Evolutionary conservation across 1,140 invertebrate species (phyloP), one percentile per base, ranked within the genome.

Genomic region (Orius laevigatus): DNA sequence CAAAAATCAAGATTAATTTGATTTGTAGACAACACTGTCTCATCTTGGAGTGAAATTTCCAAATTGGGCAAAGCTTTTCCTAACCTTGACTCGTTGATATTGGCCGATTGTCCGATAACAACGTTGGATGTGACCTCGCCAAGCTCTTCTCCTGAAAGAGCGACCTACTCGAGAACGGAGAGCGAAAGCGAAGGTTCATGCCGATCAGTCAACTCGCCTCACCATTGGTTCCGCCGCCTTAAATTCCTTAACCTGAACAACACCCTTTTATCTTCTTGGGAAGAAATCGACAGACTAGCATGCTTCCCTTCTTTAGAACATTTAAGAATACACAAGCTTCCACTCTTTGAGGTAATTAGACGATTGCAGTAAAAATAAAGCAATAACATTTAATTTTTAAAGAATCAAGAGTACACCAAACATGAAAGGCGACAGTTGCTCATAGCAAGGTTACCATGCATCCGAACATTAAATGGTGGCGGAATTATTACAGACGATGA

Each of bases 11-110:
- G 6, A 12, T 16, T 38, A 38, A 4, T 38, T 38, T 38, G n/a
- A 4, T 83, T 85, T 56, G 79, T 75, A 35, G 81, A 81, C 3
- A 93, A 92, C 68, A 83, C 78, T 0, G 70, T 93, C 1, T 72
- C 73, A 42, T 69, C 73, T 53, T 93, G 88, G 88, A 65, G 66
- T 46, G 84, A 91, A 62, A 75, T 93, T 15, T 76, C 73, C 20
- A 85, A 87, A 60, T 61, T 94, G 32, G 88, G 88, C 5, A 74
- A 77, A 49, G 70, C 76, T 4, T 94, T 94, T 65, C 88, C 89
- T 0, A 78, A 77, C 55, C 63, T 94, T 46, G 79, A 90, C 62
- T 78, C 79, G 0, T 65, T 95, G 20, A 76, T 91, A 3, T 66
- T 91, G 3, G 87, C 87, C 16, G 85, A 93, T 53, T 91, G 86